A percentile compares a stretch with the other conserved stretches of the same genome.
These are phyloP conservation scores for Microctenopoma steveboyesi DNA, from an alignment of 2,797 vertebrate genomes.

Conservation along the genomic window DNA sequence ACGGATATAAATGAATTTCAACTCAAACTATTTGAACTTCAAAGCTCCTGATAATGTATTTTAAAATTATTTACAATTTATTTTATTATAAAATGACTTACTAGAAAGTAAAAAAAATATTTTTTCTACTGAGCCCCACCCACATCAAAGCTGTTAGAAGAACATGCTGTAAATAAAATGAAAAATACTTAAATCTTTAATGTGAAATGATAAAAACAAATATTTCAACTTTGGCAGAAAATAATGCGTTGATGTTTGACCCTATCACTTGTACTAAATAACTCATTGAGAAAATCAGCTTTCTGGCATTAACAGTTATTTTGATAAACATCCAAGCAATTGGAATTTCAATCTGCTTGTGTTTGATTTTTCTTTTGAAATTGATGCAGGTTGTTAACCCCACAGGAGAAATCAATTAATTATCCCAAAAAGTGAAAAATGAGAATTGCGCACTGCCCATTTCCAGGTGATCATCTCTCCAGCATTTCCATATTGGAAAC, in stretches of 20 bases:
- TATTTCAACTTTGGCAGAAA: not conserved
- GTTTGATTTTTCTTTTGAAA: conserved; percentile 32
- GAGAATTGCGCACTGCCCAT: conserved; percentile 38
- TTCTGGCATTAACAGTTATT: conserved; percentile 6
- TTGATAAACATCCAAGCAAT: conserved; percentile 25
- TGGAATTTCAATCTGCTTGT: conserved; percentile 46
- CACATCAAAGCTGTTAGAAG: not conserved
- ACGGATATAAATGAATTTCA: not conserved
- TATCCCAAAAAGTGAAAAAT: conserved; percentile 58
- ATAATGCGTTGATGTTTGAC: not conserved
- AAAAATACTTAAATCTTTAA: not conserved
- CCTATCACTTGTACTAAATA: not conserved
- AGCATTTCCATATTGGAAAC: conserved; percentile 73
- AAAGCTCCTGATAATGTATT: not conserved
- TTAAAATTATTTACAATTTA: not conserved
- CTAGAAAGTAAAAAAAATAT: too few relatives aligned
- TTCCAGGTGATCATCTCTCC: conserved; percentile 78
- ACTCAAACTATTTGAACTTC: not conserved
- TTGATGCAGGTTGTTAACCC: conserved; percentile 29
- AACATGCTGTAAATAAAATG: not conserved
- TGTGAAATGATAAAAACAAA: not conserved
- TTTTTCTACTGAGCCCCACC: not conserved
- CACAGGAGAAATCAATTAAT: conserved; percentile 65
- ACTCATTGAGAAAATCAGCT: conserved; percentile 16
- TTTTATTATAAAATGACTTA: not conserved